phyloP scores from a whole-genome alignment of 2,797 vertebrate genomes.

The Macropodus opercularis region DNA sequence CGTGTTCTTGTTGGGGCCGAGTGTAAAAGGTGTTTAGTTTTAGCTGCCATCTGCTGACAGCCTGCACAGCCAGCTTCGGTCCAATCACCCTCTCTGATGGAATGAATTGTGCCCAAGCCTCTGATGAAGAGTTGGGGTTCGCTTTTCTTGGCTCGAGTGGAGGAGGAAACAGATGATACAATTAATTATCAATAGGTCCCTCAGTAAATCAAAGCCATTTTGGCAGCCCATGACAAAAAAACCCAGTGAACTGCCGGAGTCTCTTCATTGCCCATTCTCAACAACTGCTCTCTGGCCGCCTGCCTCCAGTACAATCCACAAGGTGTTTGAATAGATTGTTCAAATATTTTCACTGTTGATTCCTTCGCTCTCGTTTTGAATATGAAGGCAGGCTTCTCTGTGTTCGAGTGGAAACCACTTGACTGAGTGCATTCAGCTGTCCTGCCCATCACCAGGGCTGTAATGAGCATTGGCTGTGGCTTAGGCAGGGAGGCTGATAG shows the following conservation, averaged over 20 bases:
- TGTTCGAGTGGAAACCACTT: conserved; percentile 62
- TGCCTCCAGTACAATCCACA: conserved; percentile 80
- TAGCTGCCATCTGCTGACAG: conserved; percentile 80
- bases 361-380: conserved; percentile 67
- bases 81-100: conserved; percentile 73
- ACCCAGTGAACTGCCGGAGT: conserved; percentile 66
- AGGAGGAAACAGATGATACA: conserved; percentile 87
- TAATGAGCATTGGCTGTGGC: conserved; percentile 79
- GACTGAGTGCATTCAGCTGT: conserved; percentile 72
- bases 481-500: conserved; percentile 65
- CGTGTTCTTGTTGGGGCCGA: conserved; percentile 62
- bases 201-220: conserved; percentile 86
- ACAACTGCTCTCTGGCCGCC: conserved; percentile 85
- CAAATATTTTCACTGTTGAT: conserved; percentile 88
- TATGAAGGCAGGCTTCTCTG: conserved; percentile 64
- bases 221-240: conserved; percentile 80
- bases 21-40: conserved; percentile 75
- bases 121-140: conserved; percentile 81
- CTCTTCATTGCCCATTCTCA: conserved; percentile 86
- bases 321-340: conserved; percentile 89
- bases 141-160: conserved; percentile 81
- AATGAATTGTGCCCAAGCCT: conserved; percentile 74
- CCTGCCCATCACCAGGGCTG: conserved; percentile 68
- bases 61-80: conserved; percentile 68
- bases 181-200: conserved; percentile 89